These are phyloP conservation scores for Bufo bufo DNA, from an alignment of 2,113 vertebrate species.

Conservation along the genomic window DNA sequence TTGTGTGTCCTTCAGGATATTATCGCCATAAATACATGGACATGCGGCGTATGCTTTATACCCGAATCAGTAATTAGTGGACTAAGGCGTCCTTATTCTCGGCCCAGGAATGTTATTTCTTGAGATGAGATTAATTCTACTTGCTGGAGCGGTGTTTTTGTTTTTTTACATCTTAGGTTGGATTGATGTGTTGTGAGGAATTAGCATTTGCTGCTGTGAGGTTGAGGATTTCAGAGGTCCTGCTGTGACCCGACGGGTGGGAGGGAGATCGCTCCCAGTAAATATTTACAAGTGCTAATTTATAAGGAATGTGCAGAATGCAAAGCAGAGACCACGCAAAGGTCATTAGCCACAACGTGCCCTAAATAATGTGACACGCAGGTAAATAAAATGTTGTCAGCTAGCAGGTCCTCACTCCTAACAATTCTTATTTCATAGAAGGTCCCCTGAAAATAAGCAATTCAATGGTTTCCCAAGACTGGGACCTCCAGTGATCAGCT, in stretches of 20 bases:
- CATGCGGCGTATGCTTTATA: not conserved
- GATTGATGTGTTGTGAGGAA: slow-evolving; percentile 17
- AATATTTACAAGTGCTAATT: not conserved
- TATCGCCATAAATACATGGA: not conserved
- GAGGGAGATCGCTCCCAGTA: not conserved
- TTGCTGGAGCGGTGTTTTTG: slow-evolving; percentile 1
- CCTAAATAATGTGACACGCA: not conserved
- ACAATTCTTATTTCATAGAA: not conserved
- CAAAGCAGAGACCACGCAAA: not conserved
- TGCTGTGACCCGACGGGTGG: slow-evolving; percentile 1
- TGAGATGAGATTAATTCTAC: not conserved
- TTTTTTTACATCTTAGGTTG: slow-evolving; percentile 3
- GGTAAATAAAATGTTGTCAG: not conserved
- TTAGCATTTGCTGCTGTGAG: slow-evolving; percentile 15
- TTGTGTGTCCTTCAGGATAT: not conserved
- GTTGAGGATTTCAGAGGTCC: not conserved
- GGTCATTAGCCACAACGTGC: not conserved
- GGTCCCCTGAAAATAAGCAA: not conserved
- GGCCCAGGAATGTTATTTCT: not conserved
- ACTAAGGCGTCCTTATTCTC: not conserved
- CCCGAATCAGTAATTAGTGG: not conserved
- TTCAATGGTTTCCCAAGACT: not conserved
- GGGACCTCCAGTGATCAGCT: not conserved
- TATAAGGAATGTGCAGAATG: not conserved
- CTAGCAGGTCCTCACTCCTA: not conserved